phyloP scores from a whole-genome alignment of 2,113 vertebrate species.

The Cardinalis cardinalis region DNA sequence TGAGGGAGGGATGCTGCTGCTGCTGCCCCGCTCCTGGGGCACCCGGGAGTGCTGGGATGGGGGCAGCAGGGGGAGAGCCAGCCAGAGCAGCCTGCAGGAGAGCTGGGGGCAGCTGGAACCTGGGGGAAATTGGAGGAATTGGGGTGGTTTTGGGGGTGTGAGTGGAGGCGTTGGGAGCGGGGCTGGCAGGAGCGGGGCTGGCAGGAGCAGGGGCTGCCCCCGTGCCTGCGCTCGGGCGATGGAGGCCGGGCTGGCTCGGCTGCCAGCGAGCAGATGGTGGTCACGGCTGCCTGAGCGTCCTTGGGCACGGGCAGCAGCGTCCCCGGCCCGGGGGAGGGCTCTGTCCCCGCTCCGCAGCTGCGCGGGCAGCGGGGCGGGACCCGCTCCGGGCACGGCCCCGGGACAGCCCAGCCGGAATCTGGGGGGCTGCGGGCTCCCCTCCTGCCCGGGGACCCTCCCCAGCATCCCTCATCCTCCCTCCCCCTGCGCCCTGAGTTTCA shows the following conservation, averaged over 20 bases:
- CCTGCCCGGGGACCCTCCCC: rapidly evolving
- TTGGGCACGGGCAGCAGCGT: background rate
- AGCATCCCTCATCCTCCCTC: rapidly evolving
- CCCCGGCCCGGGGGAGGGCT: background rate
- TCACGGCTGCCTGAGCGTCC: background rate
- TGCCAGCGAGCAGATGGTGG: background rate
- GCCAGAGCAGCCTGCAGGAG: background rate
- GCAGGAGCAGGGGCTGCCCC: background rate
- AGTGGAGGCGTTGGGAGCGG: rapidly evolving
- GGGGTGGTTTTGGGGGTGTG: rapidly evolving
- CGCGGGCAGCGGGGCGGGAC: rapidly evolving
- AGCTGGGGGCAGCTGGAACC: background rate
- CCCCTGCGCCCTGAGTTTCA: background rate
- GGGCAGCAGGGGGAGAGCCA: background rate
- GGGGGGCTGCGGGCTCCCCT: background rate
- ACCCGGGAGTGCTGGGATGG: rapidly evolving
- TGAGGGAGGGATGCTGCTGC: background rate
- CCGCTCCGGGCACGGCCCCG: rapidly evolving
- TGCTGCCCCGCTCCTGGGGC: background rate
- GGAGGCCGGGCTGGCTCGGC: background rate
- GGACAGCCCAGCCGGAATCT: background rate
- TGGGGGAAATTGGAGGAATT: rapidly evolving
- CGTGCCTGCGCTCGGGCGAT: rapidly evolving
- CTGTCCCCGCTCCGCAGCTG: background rate
- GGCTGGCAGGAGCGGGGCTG: too few relatives aligned